Evolutionary conservation across 2,888 invertebrate genomes (phyloP).

Genomic region (Celastrina argiolus): DNA sequence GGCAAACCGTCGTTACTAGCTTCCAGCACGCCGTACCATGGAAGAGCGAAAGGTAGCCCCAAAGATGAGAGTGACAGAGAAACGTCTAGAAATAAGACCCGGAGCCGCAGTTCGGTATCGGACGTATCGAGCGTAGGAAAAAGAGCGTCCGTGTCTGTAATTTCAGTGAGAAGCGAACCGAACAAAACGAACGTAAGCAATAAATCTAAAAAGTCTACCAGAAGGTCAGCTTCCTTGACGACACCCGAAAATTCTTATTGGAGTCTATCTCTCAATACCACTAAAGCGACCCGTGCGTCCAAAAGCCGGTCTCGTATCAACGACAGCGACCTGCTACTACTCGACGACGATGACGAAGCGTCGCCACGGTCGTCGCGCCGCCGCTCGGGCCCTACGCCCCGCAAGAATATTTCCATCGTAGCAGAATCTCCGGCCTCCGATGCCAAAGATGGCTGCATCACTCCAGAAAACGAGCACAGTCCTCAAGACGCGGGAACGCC

Average conservation of each 20-base stretch:
- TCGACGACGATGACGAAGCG: constrained; percentile 40
- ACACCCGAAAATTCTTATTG: constrained; percentile 46
- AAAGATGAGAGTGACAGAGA: constrained; percentile 2
- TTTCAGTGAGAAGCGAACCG: not conserved
- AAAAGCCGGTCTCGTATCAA: constrained; percentile 50
- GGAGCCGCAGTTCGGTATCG: not conserved
- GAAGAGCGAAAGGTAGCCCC: not conserved
- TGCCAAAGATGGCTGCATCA: constrained; percentile 40
- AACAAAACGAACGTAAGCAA: not conserved
- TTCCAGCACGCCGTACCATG: constrained; percentile 54
- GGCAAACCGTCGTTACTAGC: constrained; percentile 36
- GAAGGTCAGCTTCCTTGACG: constrained; percentile 43
- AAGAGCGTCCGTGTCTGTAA: not conserved
- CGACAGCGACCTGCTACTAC: constrained; percentile 46
- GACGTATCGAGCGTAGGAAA: not conserved
- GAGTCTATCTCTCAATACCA: constrained; percentile 44
- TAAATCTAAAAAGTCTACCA: constrained; percentile 25
- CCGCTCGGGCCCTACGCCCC: constrained; percentile 19
- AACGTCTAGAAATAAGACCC: constrained; percentile 1
- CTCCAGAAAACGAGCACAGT: constrained; percentile 51
- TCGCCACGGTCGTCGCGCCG: constrained; percentile 35
- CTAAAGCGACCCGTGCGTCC: constrained; percentile 44
- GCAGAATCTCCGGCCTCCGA: constrained; percentile 27
- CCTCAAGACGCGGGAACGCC: constrained; percentile 56
- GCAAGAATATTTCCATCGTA: constrained; percentile 26